Base-by-base conservation (phyloP, 1,140 invertebrate genomes). In the Aleiodes sp. region DNA sequence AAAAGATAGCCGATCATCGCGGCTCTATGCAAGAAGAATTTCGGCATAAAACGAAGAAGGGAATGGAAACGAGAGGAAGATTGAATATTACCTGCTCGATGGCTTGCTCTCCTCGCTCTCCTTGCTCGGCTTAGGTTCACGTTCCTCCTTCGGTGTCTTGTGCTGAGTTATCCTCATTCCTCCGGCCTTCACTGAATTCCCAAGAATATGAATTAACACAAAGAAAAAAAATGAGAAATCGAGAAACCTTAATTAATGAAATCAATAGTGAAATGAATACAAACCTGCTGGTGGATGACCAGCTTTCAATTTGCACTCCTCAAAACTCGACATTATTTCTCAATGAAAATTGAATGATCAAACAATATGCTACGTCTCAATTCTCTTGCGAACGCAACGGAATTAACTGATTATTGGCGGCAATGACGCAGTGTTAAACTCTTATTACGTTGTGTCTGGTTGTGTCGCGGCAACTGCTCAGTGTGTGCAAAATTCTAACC, bases 161-260 rank as follows among this genome's bases (percentile, higher is more conserved):
- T 96, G 92, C 75, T 96, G 94, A 4, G 93, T 95, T 77, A 97
- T 95, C 70, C 95, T 88, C 95, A 96, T 96, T 1, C 94, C 94
- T 19, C 95, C 94, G 70, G 93, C 95, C 88, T 96, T 97, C 0
- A 96, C 94, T 96, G 83, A 69, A 68, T 65, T 69, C 76, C 31
- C 2, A 14, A 3, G 60, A 59, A 46, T 65, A 35, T 41, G 26
- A 29, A 24, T 46, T 0, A 66, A 28, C 2, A 9, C n/a, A 29
- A n/a, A 19, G 9, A 41, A 28, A 16, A 28, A 9, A 8, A 41
- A 12, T 21, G 19, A 68, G 39, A 62, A 29, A 68, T 68, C 73
- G 76, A 65, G 56, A 67, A 60, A 4, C 56, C 62, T 35, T 33
- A 21, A 64, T 10, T 12, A 39, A 57, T 26, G 7, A 12, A 46